Percentiles rank a stretch among this genome's conserved stretches.
Evolutionary conservation across 2,888 invertebrate species (phyloP).

Genomic region (Andrena bucephala): DNA sequence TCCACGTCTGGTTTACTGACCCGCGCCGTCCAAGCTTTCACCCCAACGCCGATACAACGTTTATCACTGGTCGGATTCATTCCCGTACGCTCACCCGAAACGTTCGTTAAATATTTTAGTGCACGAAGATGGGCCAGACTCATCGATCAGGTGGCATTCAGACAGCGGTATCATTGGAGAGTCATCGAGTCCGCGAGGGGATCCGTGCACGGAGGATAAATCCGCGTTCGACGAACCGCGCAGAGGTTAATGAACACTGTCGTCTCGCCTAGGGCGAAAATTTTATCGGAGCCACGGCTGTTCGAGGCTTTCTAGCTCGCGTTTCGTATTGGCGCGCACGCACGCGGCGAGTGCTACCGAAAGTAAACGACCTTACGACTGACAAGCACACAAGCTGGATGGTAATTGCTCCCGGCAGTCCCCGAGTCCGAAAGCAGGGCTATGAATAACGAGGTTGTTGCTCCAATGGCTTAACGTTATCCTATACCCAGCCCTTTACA

Average conservation of each 20-base stretch:
- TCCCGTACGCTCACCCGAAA: not conserved
- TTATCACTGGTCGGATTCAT: not conserved
- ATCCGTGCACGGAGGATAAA: conserved; percentile 11
- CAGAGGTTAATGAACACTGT: conserved; percentile 54
- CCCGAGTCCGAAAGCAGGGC: conserved; percentile 30
- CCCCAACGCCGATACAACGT: not conserved
- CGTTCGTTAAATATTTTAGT: not conserved
- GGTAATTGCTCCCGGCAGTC: conserved; percentile 41
- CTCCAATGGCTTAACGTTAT: conserved; percentile 12
- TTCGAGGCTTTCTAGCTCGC: conserved; percentile 20
- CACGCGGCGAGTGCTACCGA: conserved; percentile 19
- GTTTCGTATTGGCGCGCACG: not conserved
- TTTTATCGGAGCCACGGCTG: conserved; percentile 26
- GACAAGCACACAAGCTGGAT: conserved; percentile 31
- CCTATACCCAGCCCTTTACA: not conserved
- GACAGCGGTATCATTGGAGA: not conserved
- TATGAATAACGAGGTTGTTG: conserved; percentile 54
- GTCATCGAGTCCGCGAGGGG: not conserved
- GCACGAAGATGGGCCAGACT: not conserved
- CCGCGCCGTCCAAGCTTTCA: not conserved
- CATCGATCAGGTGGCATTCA: conserved; percentile 6
- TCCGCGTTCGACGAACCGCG: conserved; percentile 17
- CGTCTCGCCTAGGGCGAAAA: conserved; percentile 47
- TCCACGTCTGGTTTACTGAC: too few species aligned
- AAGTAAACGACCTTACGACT: conserved; percentile 59